Percentiles rank a stretch among this genome's conserved stretches.
Conservation (phyloP, 1,140 invertebrate species). For the Trichonephila inaurata region DNA sequence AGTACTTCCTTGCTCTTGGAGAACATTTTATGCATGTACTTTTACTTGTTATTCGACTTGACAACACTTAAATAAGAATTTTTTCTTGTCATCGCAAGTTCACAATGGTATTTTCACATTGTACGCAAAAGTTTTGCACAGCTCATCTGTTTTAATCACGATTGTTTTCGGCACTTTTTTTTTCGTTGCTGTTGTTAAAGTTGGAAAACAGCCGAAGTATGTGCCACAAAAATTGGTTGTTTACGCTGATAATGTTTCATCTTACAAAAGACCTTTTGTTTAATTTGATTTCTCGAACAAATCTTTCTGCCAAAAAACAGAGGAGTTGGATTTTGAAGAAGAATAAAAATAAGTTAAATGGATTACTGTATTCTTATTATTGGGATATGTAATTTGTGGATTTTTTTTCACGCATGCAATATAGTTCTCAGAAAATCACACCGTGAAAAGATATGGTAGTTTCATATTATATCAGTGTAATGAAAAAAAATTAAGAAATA, state of each 20-base stretch:
- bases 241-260: not conserved
- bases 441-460: too few relatives aligned
- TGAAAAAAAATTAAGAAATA: too few relatives aligned
- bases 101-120: not conserved
- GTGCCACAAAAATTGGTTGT: not conserved
- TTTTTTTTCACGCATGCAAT: too few relatives aligned
- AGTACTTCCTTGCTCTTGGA: not conserved
- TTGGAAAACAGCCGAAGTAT: conserved; percentile 31
- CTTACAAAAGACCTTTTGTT: not conserved
- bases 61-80: not conserved
- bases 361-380: too few relatives aligned
- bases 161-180: not conserved
- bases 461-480: too few relatives aligned
- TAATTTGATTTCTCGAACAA: not conserved
- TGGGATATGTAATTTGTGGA: too few relatives aligned
- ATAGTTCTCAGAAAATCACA: too few relatives aligned
- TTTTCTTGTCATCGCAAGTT: not conserved
- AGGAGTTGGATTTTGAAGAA: not conserved
- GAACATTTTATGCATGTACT: conserved; percentile 13
- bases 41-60: not conserved
- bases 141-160: conserved; percentile 14
- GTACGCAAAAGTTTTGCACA: not conserved
- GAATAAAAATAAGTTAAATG: too few relatives aligned
- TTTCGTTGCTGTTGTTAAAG: not conserved
- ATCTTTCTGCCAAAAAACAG: not conserved